These are phyloP conservation scores for Nomada fucata DNA, from an alignment of 2,888 invertebrate genomes.

Conservation along the genomic window DNA sequence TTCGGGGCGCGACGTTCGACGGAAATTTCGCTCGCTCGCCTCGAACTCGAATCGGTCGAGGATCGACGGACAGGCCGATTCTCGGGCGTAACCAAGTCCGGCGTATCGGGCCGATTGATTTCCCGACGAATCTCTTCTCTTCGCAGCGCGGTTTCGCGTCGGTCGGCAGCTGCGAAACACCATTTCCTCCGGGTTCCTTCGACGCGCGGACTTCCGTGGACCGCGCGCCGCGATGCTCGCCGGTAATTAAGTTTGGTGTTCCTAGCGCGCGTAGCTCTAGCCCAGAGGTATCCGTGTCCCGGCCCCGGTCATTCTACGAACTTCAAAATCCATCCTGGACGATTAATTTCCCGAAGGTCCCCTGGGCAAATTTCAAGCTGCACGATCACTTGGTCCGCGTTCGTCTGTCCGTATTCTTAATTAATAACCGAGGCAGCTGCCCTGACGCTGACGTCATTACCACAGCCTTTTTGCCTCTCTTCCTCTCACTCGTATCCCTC, in stretches of 20 bases:
- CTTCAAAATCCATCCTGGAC: constrained; percentile 75
- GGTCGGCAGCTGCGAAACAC: constrained; percentile 69
- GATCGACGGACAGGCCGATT: too few relatives aligned
- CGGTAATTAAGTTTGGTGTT: constrained; percentile 76
- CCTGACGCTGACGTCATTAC: constrained; percentile 81
- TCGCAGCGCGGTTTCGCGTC: constrained; percentile 73
- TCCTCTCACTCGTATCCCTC: constrained; percentile 49
- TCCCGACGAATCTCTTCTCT: constrained; percentile 78
- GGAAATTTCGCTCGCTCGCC: not conserved
- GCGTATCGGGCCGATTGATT: constrained; percentile 74
- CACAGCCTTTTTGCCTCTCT: constrained; percentile 73
- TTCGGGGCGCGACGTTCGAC: not conserved
- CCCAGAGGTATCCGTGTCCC: constrained; percentile 76
- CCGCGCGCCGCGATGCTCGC: constrained; percentile 39
- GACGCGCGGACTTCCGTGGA: constrained; percentile 25
- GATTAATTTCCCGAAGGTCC: constrained; percentile 78
- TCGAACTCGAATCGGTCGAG: not conserved
- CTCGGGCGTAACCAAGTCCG: not conserved
- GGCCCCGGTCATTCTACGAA: constrained; percentile 51
- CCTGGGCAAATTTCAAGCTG: constrained; percentile 77
- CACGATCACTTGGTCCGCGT: constrained; percentile 58
- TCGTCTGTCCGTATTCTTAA: constrained; percentile 76
- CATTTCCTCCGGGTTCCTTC: constrained; percentile 18
- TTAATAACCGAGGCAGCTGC: constrained; percentile 83
- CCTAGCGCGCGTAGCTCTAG: constrained; percentile 71